Evolutionary conservation across 2,797 vertebrate genomes (phyloP), one percentile per base, ranked within the genome.

Genomic region (Diplodus puntazzo): DNA sequence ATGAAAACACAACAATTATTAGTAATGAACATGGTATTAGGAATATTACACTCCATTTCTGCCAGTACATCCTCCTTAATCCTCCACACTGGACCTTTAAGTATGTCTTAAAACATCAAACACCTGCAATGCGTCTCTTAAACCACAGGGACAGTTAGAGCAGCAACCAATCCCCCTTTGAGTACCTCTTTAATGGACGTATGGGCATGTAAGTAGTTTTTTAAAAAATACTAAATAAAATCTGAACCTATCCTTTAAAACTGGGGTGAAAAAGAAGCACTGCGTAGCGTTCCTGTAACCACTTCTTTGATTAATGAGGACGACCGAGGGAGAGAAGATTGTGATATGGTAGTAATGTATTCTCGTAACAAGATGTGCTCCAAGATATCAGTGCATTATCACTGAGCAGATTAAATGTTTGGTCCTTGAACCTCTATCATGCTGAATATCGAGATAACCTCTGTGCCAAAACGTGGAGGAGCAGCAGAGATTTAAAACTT

Each of bases 241-340:
- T 77, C 11, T 48, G 60, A 57, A 52, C 62, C 48, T 73, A 18
- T 77, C 52, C 49, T 73, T 80, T 25, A 69, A 77, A 57, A 59
- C 27, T 66, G 20, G 66, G 27, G 23, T 75, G 42, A 61, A 55
- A 69, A 50, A 64, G 57, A 74, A 72, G 72, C 72, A 43, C 63
- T 46, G 4, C 75, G 55, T 89, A 87, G 76, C 82, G 73, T 77
- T 77, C 79, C 23, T 79, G 59, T 59, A 75, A 58, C 0, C 3
- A 63, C 42, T 49, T 53, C 17, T 74, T 48, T 61, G 69, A 86
- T 73, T 52, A 25, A 77, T 77, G 55, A 79, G 25, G 66, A 60
- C 43, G 75, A 59, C 46, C 34, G 46, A 68, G 49, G 55, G 45
- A 66, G 58, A 11, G 17, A 57, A 69, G 71, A 71, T 76, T 48